Conservation (phyloP, 2,113 vertebrate species). For the Petromus typicus region DNA sequence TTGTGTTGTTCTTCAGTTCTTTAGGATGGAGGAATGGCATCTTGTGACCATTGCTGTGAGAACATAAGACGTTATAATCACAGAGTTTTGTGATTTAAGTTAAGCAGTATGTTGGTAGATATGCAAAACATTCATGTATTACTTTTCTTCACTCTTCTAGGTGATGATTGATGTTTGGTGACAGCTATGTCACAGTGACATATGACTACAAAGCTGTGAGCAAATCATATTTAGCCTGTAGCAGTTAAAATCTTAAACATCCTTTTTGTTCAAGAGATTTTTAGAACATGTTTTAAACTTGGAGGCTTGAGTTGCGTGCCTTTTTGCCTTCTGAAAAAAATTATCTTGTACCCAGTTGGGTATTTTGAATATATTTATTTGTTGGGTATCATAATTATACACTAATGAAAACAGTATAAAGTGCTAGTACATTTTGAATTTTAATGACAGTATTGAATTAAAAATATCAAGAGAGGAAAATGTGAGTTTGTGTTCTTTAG, state of each 20-base stretch:
- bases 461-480: conserved; percentile 6
- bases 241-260: conserved; percentile 15
- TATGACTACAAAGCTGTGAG: neutral
- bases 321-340: neutral
- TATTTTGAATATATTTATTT: neutral
- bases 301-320: neutral
- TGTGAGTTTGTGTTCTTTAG: conserved; percentile 18
- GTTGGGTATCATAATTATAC: neutral
- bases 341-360: neutral
- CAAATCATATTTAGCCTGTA: conserved; percentile 2
- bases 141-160: neutral
- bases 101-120: neutral
- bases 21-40: conserved; percentile 5
- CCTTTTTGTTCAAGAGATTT: conserved; percentile 15
- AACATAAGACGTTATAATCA: neutral
- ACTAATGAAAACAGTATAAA: neutral
- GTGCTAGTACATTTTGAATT: neutral
- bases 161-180: neutral
- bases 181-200: neutral
- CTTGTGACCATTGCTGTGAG: neutral
- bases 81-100: neutral
- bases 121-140: neutral
- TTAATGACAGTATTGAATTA: conserved; percentile 2
- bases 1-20: neutral
- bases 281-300: neutral